A percentile compares a stretch with the other conserved stretches of the same genome.
Evolutionary conservation across 2,113 vertebrate genomes (phyloP).

Genomic region (Acanthisitta chloris): DNA sequence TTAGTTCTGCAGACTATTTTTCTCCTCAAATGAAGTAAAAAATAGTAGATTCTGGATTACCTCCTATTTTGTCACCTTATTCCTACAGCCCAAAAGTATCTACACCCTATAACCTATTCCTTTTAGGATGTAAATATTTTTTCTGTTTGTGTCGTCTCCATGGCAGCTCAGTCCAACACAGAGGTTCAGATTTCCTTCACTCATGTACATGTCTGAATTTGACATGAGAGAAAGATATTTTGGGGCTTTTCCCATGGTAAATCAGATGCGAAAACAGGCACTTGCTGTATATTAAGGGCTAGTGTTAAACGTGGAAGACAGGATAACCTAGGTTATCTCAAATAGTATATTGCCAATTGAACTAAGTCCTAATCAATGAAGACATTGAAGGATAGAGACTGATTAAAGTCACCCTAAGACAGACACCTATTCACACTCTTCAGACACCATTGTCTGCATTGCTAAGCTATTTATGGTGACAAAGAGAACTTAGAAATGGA

Average conservation of each 20-base stretch:
- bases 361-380: not conserved
- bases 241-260: not conserved
- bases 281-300: not conserved
- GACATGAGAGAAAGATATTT: not conserved
- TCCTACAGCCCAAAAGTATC: not conserved
- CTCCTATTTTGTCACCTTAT: not conserved
- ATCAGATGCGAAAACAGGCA: not conserved
- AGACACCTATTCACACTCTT: not conserved
- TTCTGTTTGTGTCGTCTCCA: not conserved
- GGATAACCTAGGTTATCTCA: not conserved
- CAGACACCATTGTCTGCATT: not conserved
- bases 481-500: not conserved
- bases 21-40: not conserved
- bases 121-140: not conserved
- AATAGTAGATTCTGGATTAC: not conserved
- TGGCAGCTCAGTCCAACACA: not conserved
- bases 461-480: not conserved
- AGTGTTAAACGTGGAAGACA: not conserved
- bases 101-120: not conserved
- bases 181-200: not conserved
- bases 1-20: not conserved
- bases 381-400: not conserved
- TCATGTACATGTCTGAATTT: not conserved
- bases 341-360: not conserved
- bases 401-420: not conserved